Evolutionary conservation across 2,888 invertebrate species (phyloP), one percentile per base, ranked within the genome.

Genomic region (Apoda limacodes): DNA sequence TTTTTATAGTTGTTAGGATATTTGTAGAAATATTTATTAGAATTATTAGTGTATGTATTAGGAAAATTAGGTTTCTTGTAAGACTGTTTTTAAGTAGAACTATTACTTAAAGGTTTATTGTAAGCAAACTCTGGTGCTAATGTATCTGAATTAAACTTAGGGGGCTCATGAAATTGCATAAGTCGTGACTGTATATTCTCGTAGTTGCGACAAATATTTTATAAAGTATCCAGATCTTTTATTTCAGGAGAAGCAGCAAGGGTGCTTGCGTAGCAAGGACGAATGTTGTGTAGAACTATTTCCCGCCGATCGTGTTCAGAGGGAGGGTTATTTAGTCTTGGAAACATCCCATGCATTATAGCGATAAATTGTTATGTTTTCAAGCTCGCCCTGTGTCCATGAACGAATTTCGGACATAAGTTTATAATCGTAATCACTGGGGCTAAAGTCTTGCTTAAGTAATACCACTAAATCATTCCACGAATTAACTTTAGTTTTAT

Each of bases 271-370:
- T 43, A 41, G 9, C 25, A 27, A 6, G 40, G 41, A 3, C 36
- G 15, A 4, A 40, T 35, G 7, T 41, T 43, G 22, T 43, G 45
- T 2, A 37, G 14, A 3, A 39, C 11, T 2, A 39, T 37, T 21
- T 41, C 34, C 7, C 37, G 24, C 21, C 38, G 28, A n/a, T 43
- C 43, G 3, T 30, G 23, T n/a, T 43, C 38, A 3, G 35, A 13
- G 3, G 36, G 6, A 1, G 28, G 13, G n/a, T 32, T 32, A 15
- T 13, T 17, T 5, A 43, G 20, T 5, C 39, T 22, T 3, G 41
- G 36, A 20, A 43, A 40, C 35, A 43, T 34, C 9, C 37, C 39
- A 7, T 24, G 12, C 40, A 43, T 37, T 20, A 42, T 36, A 5
- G 36, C 25, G 19, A 13, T 42, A 40, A 26, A 40, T 30, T 12